These are phyloP conservation scores for Mionectes olivaceus DNA, from an alignment of 2,797 vertebrate genomes.

Conservation along the genomic window DNA sequence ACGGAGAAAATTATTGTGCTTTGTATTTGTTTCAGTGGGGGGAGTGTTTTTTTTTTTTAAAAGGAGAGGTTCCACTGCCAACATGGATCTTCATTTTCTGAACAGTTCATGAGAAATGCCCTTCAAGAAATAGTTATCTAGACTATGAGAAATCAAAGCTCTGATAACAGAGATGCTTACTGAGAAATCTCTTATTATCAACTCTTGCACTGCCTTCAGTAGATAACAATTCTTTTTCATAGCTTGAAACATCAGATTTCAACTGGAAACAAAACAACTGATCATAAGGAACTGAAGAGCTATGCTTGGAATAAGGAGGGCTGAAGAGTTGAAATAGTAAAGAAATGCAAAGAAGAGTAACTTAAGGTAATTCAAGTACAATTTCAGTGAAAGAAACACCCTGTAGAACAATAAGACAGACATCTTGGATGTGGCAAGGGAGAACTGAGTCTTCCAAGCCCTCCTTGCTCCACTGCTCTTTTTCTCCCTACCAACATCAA, in stretches of 20 bases:
- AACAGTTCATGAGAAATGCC: neutral
- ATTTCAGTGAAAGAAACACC: neutral
- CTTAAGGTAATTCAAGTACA: neutral
- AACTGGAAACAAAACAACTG: neutral
- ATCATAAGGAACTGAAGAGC: neutral
- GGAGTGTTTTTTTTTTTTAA: neutral
- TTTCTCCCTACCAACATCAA: neutral
- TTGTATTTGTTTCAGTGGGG: neutral
- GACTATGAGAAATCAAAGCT: neutral
- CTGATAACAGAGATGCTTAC: neutral
- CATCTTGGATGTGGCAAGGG: neutral
- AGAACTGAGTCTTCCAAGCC: neutral
- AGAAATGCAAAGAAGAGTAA: neutral
- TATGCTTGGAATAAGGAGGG: neutral
- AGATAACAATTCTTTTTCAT: neutral
- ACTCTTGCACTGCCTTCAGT: neutral
- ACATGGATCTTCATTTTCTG: neutral
- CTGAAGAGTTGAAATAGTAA: neutral
- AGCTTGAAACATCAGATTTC: neutral
- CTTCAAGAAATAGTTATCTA: neutral
- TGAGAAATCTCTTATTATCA: neutral
- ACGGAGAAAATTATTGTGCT: neutral
- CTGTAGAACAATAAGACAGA: neutral
- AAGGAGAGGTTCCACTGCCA: neutral
- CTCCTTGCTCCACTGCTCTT: neutral